Evolutionary conservation across 2,797 vertebrate genomes (phyloP), one percentile per base, ranked within the genome.

Genomic region (Taeniopygia guttata): DNA sequence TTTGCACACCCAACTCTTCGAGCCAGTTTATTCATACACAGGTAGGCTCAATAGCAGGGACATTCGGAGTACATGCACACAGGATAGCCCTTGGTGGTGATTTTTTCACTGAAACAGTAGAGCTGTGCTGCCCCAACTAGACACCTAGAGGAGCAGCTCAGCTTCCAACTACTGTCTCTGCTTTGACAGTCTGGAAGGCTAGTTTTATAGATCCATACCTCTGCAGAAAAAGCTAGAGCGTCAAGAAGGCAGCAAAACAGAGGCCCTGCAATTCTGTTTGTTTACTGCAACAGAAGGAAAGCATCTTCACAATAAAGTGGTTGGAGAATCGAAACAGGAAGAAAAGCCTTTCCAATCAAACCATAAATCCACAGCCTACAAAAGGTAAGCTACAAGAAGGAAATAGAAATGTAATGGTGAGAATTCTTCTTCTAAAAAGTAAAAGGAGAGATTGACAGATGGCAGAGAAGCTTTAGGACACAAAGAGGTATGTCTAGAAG

Each of bases 51-150:
- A 7, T 23, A 89, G 5, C 0, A 0, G 21, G 51, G 36, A 29
- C 1, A 0, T 29, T 55, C n/a, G 29, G 59, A 55, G n/a, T 6
- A 43, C 7, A 6, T 3, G 11, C 40, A 45, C 21, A 36, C 6
- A 51, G 30, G 7, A 59, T 23, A 62, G 11, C 23, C 32, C 45
- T 15, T 74, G 13, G 6, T 10, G 26, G 14, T n/a, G 73, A 21
- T 29, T 68, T 81, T 83, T 77, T 60, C 42, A 63, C 19, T 27
- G 4, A 36, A 63, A 77, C 26, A 56, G 27, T 60, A 78, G 88
- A 88, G 17, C 17, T 70, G 12, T 81, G 56, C n/a, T 90, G 73
- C 19, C 14, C 46, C 32, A 70, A 1, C 5, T 34, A 68, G 3
- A 18, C 25, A 72, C 10, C 12, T 48, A 66, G 17, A 77, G 34